Percentiles rank a stretch among this genome's conserved stretches.
These are phyloP conservation scores for Blastomussa wellsi DNA, from an alignment of 92 coral and sea anemone species.

Conservation along the genomic window DNA sequence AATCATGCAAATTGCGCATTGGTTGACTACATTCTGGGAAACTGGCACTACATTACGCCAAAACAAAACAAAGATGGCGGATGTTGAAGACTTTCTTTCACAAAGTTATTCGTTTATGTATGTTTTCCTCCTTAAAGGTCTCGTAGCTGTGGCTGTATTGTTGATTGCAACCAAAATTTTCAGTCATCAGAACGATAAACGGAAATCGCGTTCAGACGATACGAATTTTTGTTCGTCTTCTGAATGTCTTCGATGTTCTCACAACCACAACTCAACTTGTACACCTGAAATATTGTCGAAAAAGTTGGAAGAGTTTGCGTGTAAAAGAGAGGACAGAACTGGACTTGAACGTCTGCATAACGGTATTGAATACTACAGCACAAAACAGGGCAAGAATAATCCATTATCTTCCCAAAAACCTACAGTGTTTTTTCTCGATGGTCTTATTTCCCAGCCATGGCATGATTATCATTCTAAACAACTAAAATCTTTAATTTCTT, in stretches of 20 bases:
- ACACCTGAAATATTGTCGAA: constrained; percentile 14
- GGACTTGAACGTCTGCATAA: constrained; percentile 60
- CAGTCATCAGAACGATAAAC: not conserved
- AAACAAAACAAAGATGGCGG: constrained; percentile 66
- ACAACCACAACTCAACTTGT: not conserved
- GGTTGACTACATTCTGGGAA: not conserved
- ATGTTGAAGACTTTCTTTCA: constrained; percentile 24
- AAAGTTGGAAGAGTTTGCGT: constrained; percentile 56
- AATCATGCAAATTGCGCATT: not conserved
- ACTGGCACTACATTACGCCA: constrained; percentile 14
- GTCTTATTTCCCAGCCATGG: constrained; percentile 65
- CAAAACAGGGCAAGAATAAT: constrained; percentile 1
- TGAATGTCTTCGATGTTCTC: constrained; percentile 37
- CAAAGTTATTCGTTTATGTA: constrained; percentile 33
- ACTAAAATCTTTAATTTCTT: constrained; percentile 15
- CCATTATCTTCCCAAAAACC: constrained; percentile 65
- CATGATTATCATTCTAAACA: constrained; percentile 41
- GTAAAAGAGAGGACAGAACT: constrained; percentile 7
- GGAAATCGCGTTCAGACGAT: not conserved
- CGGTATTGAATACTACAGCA: not conserved
- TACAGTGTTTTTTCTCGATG: constrained; percentile 68
- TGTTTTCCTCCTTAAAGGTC: constrained; percentile 44
- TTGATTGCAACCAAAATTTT: constrained; percentile 23
- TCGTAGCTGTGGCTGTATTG: constrained; percentile 58
- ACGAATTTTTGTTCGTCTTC: constrained; percentile 39